Percentiles rank a stretch among this genome's conserved stretches.
Conservation (phyloP, 1,140 invertebrate genomes). For the Calliphora vicina region DNA sequence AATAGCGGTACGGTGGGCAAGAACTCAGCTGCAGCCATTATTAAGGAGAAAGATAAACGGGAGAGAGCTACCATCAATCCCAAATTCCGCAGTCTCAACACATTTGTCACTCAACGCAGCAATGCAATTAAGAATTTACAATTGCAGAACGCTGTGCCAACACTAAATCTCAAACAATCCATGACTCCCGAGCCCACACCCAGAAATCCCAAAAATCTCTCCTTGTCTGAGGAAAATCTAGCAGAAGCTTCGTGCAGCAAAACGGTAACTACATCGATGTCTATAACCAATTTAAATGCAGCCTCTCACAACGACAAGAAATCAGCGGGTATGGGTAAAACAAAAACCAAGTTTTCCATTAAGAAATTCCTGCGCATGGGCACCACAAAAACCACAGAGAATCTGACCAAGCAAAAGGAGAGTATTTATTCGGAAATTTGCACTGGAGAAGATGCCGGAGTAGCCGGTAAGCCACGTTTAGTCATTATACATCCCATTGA, state of each 20-base stretch:
- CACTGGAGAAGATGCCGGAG: slow-evolving; percentile 52
- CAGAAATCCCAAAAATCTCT: slow-evolving; percentile 68
- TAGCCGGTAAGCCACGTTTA: slow-evolving; percentile 70
- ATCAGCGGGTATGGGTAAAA: slow-evolving; percentile 66
- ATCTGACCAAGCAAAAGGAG: slow-evolving; percentile 53
- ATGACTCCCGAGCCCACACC: slow-evolving; percentile 70
- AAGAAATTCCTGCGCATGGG: slow-evolving; percentile 84
- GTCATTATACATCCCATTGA: slow-evolving; percentile 90
- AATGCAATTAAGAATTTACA: slow-evolving; percentile 58
- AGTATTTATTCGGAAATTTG: slow-evolving; percentile 59
- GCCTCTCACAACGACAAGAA: slow-evolving; percentile 47
- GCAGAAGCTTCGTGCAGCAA: slow-evolving; percentile 43
- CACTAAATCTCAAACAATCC: slow-evolving; percentile 55
- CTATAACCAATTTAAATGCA: background rate
- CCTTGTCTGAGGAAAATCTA: slow-evolving; percentile 76
- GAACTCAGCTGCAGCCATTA: slow-evolving; percentile 69
- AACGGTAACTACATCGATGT: slow-evolving; percentile 28
- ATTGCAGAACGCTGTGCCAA: slow-evolving; percentile 50
- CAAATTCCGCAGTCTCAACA: slow-evolving; percentile 67
- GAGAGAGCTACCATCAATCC: slow-evolving; percentile 74
- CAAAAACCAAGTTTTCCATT: slow-evolving; percentile 79
- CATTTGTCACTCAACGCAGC: slow-evolving; percentile 56
- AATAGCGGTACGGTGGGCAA: slow-evolving; percentile 30
- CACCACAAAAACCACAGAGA: slow-evolving; percentile 54
- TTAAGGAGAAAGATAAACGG: slow-evolving; percentile 77